A percentile compares a stretch with the other conserved stretches of the same genome.
These are phyloP conservation scores for Anas platyrhynchos DNA, from an alignment of 2,113 vertebrate genomes.

Conservation along the genomic window DNA sequence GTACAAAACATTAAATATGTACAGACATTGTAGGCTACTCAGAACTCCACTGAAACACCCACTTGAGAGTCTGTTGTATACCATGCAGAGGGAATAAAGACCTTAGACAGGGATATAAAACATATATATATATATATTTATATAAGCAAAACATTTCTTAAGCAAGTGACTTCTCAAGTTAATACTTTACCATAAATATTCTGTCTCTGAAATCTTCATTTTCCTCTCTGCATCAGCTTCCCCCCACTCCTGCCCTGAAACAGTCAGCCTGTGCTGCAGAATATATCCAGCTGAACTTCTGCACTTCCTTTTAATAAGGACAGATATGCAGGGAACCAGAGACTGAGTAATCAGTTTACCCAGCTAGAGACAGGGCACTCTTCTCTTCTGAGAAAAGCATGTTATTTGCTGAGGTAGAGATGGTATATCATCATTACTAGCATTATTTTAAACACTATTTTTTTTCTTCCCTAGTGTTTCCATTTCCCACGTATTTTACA, in stretches of 20 bases:
- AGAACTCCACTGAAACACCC: background rate
- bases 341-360: conserved; percentile 54
- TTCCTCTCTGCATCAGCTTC: background rate
- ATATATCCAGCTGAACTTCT: conserved; percentile 48
- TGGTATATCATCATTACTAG: background rate
- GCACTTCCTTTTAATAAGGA: conserved; percentile 68
- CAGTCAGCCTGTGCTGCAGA: background rate
- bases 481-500: background rate
- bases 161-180: background rate
- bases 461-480: background rate
- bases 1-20: background rate
- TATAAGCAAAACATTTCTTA: background rate
- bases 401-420: background rate
- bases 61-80: background rate
- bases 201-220: background rate
- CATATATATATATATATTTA: no score
- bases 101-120: background rate
- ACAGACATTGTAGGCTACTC: background rate
- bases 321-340: conserved; percentile 42
- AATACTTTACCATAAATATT: background rate
- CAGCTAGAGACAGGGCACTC: conserved; percentile 6
- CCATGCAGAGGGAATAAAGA: background rate
- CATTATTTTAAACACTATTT: background rate
- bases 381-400: background rate
- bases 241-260: background rate